A percentile compares a stretch with the other conserved stretches of the same genome.
Evolutionary conservation across 2,113 vertebrate species (phyloP).

Genomic region (Meriones unguiculatus): DNA sequence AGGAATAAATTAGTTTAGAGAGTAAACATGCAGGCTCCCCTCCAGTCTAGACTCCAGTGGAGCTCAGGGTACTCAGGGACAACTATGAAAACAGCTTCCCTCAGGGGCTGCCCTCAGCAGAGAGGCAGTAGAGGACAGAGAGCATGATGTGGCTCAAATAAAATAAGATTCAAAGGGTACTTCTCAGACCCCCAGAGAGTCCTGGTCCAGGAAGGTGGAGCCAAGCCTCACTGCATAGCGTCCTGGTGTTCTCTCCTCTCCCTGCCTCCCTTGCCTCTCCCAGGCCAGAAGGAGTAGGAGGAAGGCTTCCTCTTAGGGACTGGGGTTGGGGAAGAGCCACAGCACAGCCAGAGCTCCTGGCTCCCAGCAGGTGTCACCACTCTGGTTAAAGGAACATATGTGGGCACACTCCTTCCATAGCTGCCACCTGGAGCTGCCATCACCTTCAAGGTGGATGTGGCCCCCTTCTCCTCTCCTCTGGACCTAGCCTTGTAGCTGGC

Average conservation of each 20-base stretch:
- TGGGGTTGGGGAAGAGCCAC: slow-evolving; percentile 77
- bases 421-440: background rate
- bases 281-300: slow-evolving; percentile 66
- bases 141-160: background rate
- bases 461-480: background rate
- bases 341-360: slow-evolving; percentile 76
- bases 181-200: background rate
- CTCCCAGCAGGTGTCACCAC: slow-evolving; percentile 70
- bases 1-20: background rate
- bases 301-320: slow-evolving; percentile 75
- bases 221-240: accelerated
- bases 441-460: accelerated
- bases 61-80: background rate
- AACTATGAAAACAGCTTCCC: background rate
- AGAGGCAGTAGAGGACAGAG: background rate
- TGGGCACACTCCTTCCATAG: accelerated
- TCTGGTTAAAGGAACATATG: background rate
- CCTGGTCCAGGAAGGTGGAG: background rate
- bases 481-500: background rate
- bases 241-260: background rate
- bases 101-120: background rate
- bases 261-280: background rate
- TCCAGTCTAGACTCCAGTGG: background rate
- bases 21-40: background rate
- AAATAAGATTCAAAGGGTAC: background rate